Conservation (phyloP, 1,140 invertebrate species). For the Drosophila fuyamai region DNA sequence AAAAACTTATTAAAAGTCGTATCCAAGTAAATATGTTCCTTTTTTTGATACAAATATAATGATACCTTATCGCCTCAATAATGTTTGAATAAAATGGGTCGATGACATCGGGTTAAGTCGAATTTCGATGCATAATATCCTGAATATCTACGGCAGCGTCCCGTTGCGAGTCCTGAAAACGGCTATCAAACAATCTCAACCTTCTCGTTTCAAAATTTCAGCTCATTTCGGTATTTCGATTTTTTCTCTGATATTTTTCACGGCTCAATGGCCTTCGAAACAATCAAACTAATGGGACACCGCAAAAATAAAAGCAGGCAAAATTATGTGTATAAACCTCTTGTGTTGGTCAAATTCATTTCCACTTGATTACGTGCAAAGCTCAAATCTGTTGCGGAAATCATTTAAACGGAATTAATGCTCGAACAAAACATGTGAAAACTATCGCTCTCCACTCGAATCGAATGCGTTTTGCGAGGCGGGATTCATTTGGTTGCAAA, state of each 20-base stretch:
- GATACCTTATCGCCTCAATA: not conserved
- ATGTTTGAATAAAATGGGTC: constrained; percentile 1
- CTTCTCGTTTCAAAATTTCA: not conserved
- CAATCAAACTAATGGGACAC: constrained; percentile 71
- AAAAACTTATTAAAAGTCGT: no score
- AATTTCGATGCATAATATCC: constrained; percentile 4
- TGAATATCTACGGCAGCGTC: constrained; percentile 10
- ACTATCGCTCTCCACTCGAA: constrained; percentile 55
- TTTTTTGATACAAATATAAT: no score
- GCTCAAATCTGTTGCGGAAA: constrained; percentile 70
- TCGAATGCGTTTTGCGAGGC: constrained; percentile 16
- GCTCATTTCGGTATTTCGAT: constrained; percentile 5
- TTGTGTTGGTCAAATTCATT: constrained; percentile 83
- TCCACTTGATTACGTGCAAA: constrained; percentile 74
- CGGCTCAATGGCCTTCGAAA: constrained; percentile 69
- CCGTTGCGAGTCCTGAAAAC: constrained; percentile 25
- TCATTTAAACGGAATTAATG: constrained; percentile 81
- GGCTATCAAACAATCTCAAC: constrained; percentile 29
- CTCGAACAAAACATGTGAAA: constrained; percentile 81
- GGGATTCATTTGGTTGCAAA: constrained; percentile 8
- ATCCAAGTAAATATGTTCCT: no score
- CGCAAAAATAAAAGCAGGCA: constrained; percentile 37
- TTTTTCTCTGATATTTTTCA: constrained; percentile 45
- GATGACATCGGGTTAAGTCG: not conserved
- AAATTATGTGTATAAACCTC: constrained; percentile 37